Percentiles rank a stretch among this genome's conserved stretches.
phyloP scores from a whole-genome alignment of 2,797 vertebrate species.

The Graptemys geographica region DNA sequence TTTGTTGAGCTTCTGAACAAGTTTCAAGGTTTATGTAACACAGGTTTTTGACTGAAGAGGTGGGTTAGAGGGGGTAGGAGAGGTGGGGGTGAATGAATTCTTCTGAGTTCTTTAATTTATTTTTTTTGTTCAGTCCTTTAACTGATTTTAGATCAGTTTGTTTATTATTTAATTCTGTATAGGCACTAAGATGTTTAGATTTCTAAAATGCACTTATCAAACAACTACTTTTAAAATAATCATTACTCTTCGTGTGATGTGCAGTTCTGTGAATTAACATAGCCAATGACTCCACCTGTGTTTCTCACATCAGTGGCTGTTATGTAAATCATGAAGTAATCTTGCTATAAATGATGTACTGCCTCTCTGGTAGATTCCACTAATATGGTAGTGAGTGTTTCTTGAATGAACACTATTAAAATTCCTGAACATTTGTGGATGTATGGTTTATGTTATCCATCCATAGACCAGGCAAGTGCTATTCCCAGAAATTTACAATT shows the following conservation, averaged over 20 bases:
- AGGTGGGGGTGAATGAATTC: neutral
- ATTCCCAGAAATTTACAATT: neutral
- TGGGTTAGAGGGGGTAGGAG: no score
- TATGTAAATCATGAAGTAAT: neutral
- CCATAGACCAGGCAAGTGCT: rapidly evolving
- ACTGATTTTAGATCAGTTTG: neutral
- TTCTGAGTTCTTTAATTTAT: neutral
- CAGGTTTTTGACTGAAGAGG: neutral
- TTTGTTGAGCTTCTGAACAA: neutral
- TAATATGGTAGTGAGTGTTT: neutral
- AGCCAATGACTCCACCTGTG: neutral
- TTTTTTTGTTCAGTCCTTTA: neutral
- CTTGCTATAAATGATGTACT: neutral
- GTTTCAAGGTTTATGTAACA: no score
- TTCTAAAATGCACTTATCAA: no score
- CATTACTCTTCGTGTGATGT: neutral
- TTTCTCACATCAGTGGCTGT: neutral
- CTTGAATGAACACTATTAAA: neutral
- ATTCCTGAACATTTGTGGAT: neutral
- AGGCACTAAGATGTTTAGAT: neutral
- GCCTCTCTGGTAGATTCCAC: neutral
- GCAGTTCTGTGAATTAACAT: neutral
- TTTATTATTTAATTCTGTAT: neutral
- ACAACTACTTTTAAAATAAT: neutral
- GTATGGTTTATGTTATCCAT: rapidly evolving